Evolutionary conservation across 2,888 invertebrate species (phyloP).

Genomic region (Thymelicus acteon): DNA sequence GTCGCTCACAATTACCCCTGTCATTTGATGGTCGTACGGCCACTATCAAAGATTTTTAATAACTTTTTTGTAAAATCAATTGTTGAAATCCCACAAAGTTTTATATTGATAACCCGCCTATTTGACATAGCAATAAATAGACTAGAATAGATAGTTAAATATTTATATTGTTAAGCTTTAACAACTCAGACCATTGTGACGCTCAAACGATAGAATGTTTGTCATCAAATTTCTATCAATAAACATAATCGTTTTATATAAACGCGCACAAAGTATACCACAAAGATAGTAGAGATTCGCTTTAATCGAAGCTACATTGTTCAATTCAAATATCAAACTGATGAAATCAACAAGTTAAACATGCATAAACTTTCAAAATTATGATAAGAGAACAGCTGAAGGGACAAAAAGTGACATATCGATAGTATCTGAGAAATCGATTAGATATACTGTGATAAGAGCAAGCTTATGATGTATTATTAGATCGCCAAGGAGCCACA

Average conservation of each 20-base stretch:
- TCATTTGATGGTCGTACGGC: conserved; percentile 20
- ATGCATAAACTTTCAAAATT: conserved; percentile 33
- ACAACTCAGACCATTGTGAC: conserved; percentile 59
- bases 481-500: conserved; percentile 53
- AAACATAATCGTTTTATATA: conserved; percentile 43
- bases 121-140: conserved; percentile 84
- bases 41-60: conserved; percentile 28
- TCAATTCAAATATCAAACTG: conserved; percentile 39
- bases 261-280: conserved; percentile 62
- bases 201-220: conserved; percentile 55
- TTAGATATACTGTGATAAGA: conserved; percentile 82
- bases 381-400: conserved; percentile 26
- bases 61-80: conserved; percentile 52
- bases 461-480: conserved; percentile 77
- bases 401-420: conserved; percentile 67
- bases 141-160: conserved; percentile 79
- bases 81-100: conserved; percentile 67
- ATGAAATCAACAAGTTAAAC: conserved; percentile 39
- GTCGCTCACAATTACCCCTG: conserved; percentile 17
- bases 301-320: conserved; percentile 29
- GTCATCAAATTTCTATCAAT: conserved; percentile 28
- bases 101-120: conserved; percentile 81
- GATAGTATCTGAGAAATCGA: conserved; percentile 68
- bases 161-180: conserved; percentile 73
- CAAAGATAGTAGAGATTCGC: conserved; percentile 27